Evolutionary conservation across 2,888 invertebrate genomes (phyloP).

Genomic region (Zaprionus lineosus): DNA sequence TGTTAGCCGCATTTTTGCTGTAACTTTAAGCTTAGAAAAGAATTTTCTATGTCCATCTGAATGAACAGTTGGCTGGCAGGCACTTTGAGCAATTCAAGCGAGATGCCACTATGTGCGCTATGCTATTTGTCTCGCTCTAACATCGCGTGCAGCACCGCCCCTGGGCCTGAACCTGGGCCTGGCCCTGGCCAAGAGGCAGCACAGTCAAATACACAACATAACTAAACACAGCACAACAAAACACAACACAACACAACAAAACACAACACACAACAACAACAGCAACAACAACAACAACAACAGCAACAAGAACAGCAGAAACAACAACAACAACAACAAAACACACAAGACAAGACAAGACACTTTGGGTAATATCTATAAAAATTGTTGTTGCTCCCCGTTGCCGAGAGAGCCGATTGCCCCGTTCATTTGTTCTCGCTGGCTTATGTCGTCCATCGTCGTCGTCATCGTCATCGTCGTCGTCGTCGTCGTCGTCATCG

Average conservation of each 20-base stretch:
- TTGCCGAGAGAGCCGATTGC: slow-evolving; percentile 36
- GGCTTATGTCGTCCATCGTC: slow-evolving; percentile 28
- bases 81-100: slow-evolving; percentile 6
- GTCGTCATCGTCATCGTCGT: slow-evolving; percentile 10
- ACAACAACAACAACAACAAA: background rate
- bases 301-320: slow-evolving; percentile 7
- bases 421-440: slow-evolving; percentile 51
- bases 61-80: slow-evolving; percentile 21
- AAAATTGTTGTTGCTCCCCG: slow-evolving; percentile 52
- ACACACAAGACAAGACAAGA: slow-evolving; percentile 52
- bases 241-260: background rate
- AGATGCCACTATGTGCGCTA: slow-evolving; percentile 4
- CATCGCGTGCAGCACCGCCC: slow-evolving; percentile 60
- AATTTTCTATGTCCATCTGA: slow-evolving; percentile 61
- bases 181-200: slow-evolving; percentile 45
- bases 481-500: slow-evolving; percentile 22
- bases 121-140: slow-evolving; percentile 32
- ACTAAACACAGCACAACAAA: slow-evolving; percentile 6
- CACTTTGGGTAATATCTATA: slow-evolving; percentile 75
- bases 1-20: slow-evolving; percentile 50
- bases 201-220: slow-evolving; percentile 5
- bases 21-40: slow-evolving; percentile 51
- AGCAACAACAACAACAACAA: background rate
- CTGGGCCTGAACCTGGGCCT: slow-evolving; percentile 12
- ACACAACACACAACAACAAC: slow-evolving; percentile 18